Conservation (phyloP, 30 jellyfish, hydroid and myxozoan genomes). For the Pseudorhiza aurosa region DNA sequence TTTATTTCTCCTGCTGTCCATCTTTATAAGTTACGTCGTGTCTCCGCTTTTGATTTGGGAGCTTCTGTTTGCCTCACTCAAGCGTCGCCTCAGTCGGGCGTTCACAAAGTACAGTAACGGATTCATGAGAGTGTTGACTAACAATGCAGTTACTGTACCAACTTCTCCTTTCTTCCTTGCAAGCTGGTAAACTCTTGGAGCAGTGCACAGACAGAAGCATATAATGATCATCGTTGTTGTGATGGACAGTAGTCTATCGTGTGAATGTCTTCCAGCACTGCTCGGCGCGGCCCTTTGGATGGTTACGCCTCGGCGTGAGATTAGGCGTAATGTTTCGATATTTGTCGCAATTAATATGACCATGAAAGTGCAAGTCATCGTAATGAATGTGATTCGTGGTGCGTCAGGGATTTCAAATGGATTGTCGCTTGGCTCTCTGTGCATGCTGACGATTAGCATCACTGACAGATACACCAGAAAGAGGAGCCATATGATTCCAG, state of each 20-base stretch:
- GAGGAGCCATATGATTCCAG: conserved; percentile 1
- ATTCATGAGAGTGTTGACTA: conserved; percentile 10
- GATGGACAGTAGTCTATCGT: neutral
- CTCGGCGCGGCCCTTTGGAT: neutral
- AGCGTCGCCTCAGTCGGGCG: neutral
- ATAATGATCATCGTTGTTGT: conserved; percentile 9
- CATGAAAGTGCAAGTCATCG: neutral
- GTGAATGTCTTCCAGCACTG: neutral
- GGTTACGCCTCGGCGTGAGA: neutral
- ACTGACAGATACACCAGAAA: neutral
- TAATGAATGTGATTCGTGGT: neutral
- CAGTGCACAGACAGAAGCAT: conserved; percentile 12
- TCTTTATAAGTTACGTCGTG: no score
- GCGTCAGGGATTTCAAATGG: conserved; percentile 12
- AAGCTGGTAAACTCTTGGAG: conserved; percentile 17
- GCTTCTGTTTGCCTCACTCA: neutral
- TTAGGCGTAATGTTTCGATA: conserved; percentile 22
- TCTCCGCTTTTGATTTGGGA: no score
- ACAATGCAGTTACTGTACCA: neutral
- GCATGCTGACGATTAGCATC: neutral
- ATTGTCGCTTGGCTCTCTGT: neutral
- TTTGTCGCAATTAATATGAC: neutral
- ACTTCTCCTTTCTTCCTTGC: neutral
- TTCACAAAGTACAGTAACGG: conserved; percentile 32
- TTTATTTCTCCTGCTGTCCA: no score